Evolutionary conservation across 1,140 invertebrate species (phyloP).

Genomic region (fruit fly (Drosophila melanogaster)): DNA sequence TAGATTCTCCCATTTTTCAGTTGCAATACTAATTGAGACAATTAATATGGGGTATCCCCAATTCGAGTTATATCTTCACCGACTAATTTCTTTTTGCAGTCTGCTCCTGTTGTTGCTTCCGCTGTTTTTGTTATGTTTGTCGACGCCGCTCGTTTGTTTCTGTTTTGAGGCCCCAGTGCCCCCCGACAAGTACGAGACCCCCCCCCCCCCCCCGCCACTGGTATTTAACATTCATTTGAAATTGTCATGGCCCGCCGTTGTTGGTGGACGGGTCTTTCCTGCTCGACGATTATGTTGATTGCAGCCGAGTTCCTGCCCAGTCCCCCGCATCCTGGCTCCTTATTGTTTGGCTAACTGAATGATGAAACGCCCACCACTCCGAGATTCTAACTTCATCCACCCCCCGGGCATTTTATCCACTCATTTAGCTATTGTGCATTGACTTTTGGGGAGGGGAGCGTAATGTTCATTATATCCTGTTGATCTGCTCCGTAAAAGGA

Average conservation of each 20-base stretch:
- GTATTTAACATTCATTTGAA: slow-evolving; percentile 82
- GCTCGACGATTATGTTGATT: slow-evolving; percentile 79
- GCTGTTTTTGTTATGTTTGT: slow-evolving; percentile 66
- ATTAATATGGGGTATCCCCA: not conserved
- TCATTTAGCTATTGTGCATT: slow-evolving; percentile 69
- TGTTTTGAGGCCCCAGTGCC: slow-evolving; percentile 29
- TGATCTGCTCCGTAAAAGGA: slow-evolving; percentile 70
- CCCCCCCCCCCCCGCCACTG: slow-evolving; percentile 35
- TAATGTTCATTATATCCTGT: slow-evolving; percentile 82
- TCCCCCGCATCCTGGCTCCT: slow-evolving; percentile 53
- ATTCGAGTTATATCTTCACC: not conserved
- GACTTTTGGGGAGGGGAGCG: slow-evolving; percentile 61
- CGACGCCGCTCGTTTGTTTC: slow-evolving; percentile 69
- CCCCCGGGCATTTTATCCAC: slow-evolving; percentile 67
- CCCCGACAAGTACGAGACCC: slow-evolving; percentile 1
- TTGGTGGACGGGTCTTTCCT: slow-evolving; percentile 62
- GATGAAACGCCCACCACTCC: slow-evolving; percentile 31
- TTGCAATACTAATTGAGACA: no score
- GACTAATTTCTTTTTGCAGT: slow-evolving; percentile 34
- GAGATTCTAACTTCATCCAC: slow-evolving; percentile 1
- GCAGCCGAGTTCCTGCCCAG: slow-evolving; percentile 71
- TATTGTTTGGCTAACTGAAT: slow-evolving; percentile 78
- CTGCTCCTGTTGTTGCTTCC: slow-evolving; percentile 40
- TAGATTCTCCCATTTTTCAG: no score
- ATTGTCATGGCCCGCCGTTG: slow-evolving; percentile 72